Evolutionary conservation across 2,797 vertebrate genomes (phyloP).

Genomic region (Sebastes diaconus): DNA sequence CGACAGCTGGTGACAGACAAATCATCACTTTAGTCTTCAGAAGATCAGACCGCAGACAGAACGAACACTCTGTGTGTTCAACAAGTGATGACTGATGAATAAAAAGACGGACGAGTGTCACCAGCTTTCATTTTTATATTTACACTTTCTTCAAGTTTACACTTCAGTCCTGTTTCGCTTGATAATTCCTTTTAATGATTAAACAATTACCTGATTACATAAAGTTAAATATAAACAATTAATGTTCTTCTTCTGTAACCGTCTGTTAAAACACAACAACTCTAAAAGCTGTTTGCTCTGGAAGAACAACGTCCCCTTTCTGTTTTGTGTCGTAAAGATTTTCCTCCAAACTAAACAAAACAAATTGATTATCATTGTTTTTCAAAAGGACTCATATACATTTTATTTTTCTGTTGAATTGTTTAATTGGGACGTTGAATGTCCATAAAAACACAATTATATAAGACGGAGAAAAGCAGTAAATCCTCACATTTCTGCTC

Average conservation of each 20-base stretch:
- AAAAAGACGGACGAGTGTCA: neutral
- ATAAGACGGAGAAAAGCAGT: neutral
- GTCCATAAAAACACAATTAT: neutral
- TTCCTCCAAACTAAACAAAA: neutral
- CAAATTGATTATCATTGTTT: neutral
- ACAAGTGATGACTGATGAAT: neutral
- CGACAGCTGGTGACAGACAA: slow-evolving; percentile 13
- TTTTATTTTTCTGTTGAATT: neutral
- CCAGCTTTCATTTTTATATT: no score
- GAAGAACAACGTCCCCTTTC: neutral
- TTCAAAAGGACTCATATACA: neutral
- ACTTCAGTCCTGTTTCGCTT: neutral
- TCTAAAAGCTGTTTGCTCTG: neutral
- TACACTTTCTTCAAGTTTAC: no score
- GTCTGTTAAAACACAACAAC: neutral
- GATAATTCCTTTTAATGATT: neutral
- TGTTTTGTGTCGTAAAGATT: neutral
- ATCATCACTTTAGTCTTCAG: slow-evolving; percentile 2
- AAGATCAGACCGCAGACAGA: neutral
- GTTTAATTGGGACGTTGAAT: neutral
- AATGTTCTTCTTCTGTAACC: no score
- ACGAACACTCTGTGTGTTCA: neutral
- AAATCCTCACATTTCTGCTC: neutral
- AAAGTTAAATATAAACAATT: neutral
- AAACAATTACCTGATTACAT: neutral